phyloP scores from a whole-genome alignment of 2,113 vertebrate genomes.

The Seriola quinqueradiata region DNA sequence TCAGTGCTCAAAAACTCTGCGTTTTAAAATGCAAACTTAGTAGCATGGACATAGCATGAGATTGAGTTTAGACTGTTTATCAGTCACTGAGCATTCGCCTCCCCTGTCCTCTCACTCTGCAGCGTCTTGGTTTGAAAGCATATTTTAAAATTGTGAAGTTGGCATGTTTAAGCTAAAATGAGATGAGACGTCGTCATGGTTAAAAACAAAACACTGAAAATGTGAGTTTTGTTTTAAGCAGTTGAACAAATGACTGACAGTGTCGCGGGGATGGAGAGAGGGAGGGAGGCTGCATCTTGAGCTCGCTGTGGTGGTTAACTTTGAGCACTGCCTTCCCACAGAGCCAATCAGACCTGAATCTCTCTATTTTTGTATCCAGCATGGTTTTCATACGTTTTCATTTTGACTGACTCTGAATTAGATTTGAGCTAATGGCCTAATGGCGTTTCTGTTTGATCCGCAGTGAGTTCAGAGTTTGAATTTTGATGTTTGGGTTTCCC shows the following conservation, averaged over 20 bases:
- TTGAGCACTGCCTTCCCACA: background rate
- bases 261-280: background rate
- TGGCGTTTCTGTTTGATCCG: slow-evolving; percentile 1
- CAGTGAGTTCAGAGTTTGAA: background rate
- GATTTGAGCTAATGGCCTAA: background rate
- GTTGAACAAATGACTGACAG: too few species aligned
- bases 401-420: background rate
- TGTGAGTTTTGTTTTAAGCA: background rate
- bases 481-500: slow-evolving; percentile 8
- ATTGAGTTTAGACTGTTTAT: too few species aligned
- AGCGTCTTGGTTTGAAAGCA: too few species aligned
- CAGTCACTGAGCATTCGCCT: too few species aligned
- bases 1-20: too few species aligned
- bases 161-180: too few species aligned
- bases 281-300: background rate
- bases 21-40: too few species aligned
- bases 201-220: background rate
- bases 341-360: background rate
- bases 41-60: too few species aligned
- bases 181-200: too few species aligned
- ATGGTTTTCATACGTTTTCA: background rate
- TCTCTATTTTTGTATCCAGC: background rate
- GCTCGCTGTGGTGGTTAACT: background rate
- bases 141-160: too few species aligned
- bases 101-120: too few species aligned